These are phyloP conservation scores for Manis javanica DNA, from an alignment of 2,797 vertebrate genomes.

Conservation along the genomic window DNA sequence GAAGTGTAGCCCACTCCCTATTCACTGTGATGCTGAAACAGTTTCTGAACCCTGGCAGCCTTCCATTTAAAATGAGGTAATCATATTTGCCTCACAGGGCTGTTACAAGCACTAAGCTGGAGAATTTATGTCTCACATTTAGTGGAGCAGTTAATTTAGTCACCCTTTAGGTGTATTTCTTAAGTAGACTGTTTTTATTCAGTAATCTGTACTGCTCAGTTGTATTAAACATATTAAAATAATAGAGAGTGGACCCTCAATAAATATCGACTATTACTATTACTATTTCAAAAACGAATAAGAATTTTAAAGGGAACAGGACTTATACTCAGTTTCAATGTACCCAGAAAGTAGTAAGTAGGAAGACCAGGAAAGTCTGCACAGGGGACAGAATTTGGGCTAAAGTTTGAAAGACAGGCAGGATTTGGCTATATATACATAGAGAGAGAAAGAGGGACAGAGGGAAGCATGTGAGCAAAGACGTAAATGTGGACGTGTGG, in stretches of 20 bases:
- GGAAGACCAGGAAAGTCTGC: background rate
- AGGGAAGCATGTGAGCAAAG: background rate
- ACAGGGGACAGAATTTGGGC: background rate
- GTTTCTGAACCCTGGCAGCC: background rate
- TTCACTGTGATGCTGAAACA: background rate
- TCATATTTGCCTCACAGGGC: background rate
- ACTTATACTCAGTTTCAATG: background rate
- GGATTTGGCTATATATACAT: background rate
- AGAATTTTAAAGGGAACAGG: background rate
- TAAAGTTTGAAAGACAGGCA: background rate
- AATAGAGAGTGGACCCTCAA: background rate
- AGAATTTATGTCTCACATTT: background rate
- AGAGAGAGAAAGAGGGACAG: background rate
- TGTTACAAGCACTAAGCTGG: background rate
- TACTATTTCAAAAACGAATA: background rate
- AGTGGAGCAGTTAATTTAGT: background rate
- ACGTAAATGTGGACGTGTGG: background rate
- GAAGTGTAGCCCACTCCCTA: background rate
- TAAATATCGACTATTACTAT: constrained; percentile 19
- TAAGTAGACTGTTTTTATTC: constrained; percentile 22
- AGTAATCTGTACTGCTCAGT: background rate
- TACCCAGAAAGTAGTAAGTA: background rate
- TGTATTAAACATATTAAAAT: constrained; percentile 36
- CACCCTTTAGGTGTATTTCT: constrained; percentile 1
- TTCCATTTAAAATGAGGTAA: background rate